Evolutionary conservation across 2,113 vertebrate species (phyloP).

Genomic region (Crypturellus undulatus): DNA sequence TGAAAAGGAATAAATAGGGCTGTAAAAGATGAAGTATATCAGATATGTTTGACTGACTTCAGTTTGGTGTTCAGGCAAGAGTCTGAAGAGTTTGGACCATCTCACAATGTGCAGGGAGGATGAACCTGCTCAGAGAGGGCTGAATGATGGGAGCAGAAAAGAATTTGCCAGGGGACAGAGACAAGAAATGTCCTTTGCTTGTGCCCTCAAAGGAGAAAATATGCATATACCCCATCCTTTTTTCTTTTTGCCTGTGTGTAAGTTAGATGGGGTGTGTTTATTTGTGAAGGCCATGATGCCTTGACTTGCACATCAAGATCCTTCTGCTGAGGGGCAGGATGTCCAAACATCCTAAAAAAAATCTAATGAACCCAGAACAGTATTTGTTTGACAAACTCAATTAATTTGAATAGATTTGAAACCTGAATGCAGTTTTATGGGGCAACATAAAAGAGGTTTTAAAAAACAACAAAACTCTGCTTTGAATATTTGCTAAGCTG

Average conservation of each 20-base stretch:
- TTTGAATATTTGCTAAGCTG: background rate
- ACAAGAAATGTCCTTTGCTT: background rate
- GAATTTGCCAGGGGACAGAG: background rate
- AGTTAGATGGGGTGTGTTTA: background rate
- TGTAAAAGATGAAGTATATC: background rate
- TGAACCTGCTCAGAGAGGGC: background rate
- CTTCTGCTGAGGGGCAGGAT: background rate
- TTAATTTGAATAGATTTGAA: background rate
- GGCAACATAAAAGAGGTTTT: background rate
- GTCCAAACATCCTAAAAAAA: background rate
- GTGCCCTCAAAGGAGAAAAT: background rate
- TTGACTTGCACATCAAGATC: background rate
- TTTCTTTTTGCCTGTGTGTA: background rate
- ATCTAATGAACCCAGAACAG: background rate
- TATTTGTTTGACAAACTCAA: background rate
- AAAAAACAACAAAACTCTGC: background rate
- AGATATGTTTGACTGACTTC: background rate
- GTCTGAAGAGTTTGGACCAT: background rate
- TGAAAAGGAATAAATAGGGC: background rate
- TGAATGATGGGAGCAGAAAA: background rate
- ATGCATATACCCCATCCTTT: rapidly evolving
- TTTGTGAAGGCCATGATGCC: background rate
- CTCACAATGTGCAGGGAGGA: background rate
- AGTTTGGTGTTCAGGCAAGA: background rate
- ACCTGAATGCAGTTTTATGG: background rate